These are phyloP conservation scores for Adineta ricciae DNA, from an alignment of 2,888 invertebrate species.

Conservation along the genomic window DNA sequence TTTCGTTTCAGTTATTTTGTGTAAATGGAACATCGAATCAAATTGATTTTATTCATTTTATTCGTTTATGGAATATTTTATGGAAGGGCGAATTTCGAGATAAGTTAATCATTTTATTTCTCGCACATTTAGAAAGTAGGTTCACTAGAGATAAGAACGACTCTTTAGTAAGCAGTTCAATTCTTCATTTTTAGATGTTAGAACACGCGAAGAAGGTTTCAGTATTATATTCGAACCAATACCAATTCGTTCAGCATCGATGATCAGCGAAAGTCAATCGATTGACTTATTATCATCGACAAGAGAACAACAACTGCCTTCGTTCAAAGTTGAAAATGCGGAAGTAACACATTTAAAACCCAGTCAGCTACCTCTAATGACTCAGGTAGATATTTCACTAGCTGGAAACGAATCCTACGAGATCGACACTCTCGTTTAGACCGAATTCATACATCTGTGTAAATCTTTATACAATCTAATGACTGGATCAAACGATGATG, in stretches of 20 bases:
- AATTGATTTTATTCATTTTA: conserved; percentile 76
- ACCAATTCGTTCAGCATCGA: neutral
- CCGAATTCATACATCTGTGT: neutral
- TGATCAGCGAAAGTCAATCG: neutral
- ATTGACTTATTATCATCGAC: neutral
- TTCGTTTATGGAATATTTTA: conserved; percentile 67
- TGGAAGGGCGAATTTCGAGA: conserved; percentile 69
- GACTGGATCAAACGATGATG: neutral
- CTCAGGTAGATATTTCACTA: neutral
- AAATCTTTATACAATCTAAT: neutral
- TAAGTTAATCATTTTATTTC: conserved; percentile 68
- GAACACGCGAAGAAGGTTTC: neutral
- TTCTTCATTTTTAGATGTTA: neutral
- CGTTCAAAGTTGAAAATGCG: neutral
- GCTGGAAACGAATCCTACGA: too few species aligned
- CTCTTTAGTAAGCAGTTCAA: too few species aligned
- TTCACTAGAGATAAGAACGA: neutral
- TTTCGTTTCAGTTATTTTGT: neutral
- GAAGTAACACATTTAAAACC: neutral
- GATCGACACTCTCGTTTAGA: too few species aligned
- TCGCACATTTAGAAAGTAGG: neutral
- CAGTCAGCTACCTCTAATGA: neutral
- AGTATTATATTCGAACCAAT: neutral
- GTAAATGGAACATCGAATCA: neutral
- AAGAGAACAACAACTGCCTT: neutral